A percentile compares a stretch with the other conserved stretches of the same genome.
Conservation (phyloP, 2,797 vertebrate species). For the Pangasius djambal region DNA sequence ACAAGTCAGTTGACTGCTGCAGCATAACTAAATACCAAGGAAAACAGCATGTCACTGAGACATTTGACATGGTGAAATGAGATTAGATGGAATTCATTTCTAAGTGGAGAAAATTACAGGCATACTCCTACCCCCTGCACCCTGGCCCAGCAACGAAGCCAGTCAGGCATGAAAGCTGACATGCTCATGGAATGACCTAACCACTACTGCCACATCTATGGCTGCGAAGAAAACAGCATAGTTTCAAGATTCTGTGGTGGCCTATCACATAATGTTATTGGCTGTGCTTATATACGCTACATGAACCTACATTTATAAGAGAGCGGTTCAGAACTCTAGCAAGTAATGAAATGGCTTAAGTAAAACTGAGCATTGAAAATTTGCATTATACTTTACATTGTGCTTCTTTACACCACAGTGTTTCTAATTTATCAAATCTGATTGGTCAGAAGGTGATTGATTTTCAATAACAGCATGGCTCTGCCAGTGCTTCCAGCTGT, state of each 20-base stretch:
- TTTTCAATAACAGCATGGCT: not conserved
- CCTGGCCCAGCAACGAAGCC: constrained; percentile 64
- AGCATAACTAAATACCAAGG: constrained; percentile 80
- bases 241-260: constrained; percentile 61
- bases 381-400: not conserved
- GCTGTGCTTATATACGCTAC: not conserved
- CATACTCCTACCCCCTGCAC: constrained; percentile 59
- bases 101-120: constrained; percentile 82
- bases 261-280: constrained; percentile 18
- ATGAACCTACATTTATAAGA: not conserved
- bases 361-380: not conserved
- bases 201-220: constrained; percentile 67
- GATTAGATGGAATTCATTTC: constrained; percentile 85
- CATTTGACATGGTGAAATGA: constrained; percentile 83
- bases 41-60: constrained; percentile 78
- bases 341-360: not conserved
- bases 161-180: constrained; percentile 77
- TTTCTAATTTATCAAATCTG: not conserved
- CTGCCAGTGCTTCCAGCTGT: not conserved
- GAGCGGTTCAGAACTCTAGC: not conserved
- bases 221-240: constrained; percentile 65
- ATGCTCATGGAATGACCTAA: constrained; percentile 78
- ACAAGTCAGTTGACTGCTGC: constrained; percentile 76
- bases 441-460: not conserved
- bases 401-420: not conserved